Conservation (phyloP, 2,888 invertebrate genomes). For the Lasioglossum figueresi region DNA sequence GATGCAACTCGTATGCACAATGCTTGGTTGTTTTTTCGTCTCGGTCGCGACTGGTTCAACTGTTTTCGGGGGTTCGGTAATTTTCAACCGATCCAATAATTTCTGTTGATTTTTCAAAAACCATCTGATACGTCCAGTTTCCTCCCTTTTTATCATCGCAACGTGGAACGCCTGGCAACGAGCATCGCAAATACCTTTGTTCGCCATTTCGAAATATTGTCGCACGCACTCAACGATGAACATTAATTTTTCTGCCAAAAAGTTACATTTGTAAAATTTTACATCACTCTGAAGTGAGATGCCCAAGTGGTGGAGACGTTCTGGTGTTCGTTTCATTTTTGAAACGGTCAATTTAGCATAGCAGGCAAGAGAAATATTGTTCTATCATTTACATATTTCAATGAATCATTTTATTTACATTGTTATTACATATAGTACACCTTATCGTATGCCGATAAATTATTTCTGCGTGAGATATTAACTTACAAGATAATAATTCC, state of each 20-base stretch:
- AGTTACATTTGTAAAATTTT: conserved; percentile 34
- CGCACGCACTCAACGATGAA: background rate
- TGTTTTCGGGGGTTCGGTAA: conserved; percentile 42
- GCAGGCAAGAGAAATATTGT: conserved; percentile 37
- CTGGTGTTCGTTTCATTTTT: conserved; percentile 46
- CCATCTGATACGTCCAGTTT: conserved; percentile 75
- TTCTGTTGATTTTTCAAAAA: conserved; percentile 76
- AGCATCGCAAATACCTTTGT: conserved; percentile 69
- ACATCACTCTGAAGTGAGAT: conserved; percentile 52
- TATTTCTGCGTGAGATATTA: conserved; percentile 65
- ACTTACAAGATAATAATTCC: conserved; percentile 60
- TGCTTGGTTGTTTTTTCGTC: conserved; percentile 25
- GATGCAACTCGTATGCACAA: conserved; percentile 26
- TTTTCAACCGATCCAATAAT: conserved; percentile 73
- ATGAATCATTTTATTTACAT: conserved; percentile 81
- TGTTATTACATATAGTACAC: conserved; percentile 77
- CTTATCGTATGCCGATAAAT: conserved; percentile 53
- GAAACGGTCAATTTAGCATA: conserved; percentile 1
- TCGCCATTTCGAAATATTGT: conserved; percentile 48
- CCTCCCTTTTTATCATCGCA: conserved; percentile 73
- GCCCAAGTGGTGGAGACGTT: conserved; percentile 30
- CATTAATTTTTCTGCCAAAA: background rate
- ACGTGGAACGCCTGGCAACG: conserved; percentile 77
- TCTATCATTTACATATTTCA: conserved; percentile 56
- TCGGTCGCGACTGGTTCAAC: conserved; percentile 42